Evolutionary conservation across 2,113 vertebrate species (phyloP).

Genomic region (Xiphophorus couchianus): DNA sequence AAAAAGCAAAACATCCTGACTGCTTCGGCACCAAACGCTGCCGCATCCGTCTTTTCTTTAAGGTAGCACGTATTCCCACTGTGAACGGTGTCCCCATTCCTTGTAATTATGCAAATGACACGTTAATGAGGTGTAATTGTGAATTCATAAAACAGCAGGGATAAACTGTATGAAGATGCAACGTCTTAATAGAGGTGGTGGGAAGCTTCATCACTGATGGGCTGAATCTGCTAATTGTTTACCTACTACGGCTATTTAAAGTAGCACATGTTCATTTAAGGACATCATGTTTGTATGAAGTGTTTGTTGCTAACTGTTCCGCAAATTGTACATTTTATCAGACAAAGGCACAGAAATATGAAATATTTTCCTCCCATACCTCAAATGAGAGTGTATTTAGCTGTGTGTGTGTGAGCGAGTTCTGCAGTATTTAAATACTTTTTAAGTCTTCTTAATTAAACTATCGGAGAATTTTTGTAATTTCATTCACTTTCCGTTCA

Average conservation of each 20-base stretch:
- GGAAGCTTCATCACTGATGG: conserved; percentile 74
- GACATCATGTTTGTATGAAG: conserved; percentile 67
- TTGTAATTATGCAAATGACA: conserved; percentile 86
- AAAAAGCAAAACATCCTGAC: conserved; percentile 35
- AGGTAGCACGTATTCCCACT: conserved; percentile 75
- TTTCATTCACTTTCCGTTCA: background rate
- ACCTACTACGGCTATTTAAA: conserved; percentile 80
- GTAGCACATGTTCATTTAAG: conserved; percentile 74
- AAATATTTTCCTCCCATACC: background rate
- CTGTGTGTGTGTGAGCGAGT: no score
- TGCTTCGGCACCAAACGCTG: conserved; percentile 20
- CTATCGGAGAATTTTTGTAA: background rate
- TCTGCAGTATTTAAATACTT: no score
- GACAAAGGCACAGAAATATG: conserved; percentile 7
- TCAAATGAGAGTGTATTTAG: no score
- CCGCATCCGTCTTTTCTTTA: conserved; percentile 53
- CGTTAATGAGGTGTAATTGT: conserved; percentile 86
- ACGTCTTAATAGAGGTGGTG: conserved; percentile 74
- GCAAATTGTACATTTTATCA: conserved; percentile 58
- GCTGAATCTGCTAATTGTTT: conserved; percentile 81
- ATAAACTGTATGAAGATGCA: conserved; percentile 80
- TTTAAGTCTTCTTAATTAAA: background rate
- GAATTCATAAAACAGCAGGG: conserved; percentile 85
- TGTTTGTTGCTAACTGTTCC: conserved; percentile 60
- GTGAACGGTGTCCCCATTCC: conserved; percentile 77